A percentile compares a stretch with the other conserved stretches of the same genome.
Evolutionary conservation across 2,797 vertebrate species (phyloP).

Genomic region (Cossypha dichroa): DNA sequence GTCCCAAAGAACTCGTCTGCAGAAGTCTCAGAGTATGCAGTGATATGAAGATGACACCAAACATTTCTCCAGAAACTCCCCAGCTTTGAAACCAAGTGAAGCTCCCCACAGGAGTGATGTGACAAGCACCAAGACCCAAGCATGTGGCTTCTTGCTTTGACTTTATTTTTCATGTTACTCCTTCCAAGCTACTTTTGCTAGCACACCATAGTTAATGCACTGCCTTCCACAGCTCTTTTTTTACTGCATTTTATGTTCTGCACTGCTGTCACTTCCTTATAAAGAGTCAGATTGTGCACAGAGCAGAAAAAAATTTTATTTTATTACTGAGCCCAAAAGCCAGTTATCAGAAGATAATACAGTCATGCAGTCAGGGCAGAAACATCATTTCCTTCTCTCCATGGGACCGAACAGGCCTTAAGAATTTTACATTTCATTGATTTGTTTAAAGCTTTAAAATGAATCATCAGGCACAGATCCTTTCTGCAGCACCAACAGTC

Average conservation of each 20-base stretch:
- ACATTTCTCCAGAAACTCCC: neutral
- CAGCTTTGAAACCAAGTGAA: neutral
- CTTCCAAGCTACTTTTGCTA: neutral
- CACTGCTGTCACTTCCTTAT: neutral
- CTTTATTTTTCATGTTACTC: neutral
- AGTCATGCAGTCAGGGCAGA: neutral
- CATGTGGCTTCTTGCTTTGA: neutral
- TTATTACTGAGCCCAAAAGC: constrained; percentile 8
- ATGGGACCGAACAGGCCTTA: neutral
- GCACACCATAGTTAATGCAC: neutral
- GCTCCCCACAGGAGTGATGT: neutral
- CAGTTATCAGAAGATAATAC: constrained; percentile 32
- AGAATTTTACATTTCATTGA: constrained; percentile 40
- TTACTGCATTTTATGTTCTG: neutral
- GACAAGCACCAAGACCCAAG: neutral
- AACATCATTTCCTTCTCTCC: constrained; percentile 10
- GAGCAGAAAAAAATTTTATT: neutral
- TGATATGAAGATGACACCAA: rapidly evolving
- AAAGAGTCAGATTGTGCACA: neutral
- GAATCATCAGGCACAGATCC: neutral
- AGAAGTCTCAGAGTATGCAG: neutral
- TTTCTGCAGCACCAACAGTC: neutral
- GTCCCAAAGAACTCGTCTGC: neutral
- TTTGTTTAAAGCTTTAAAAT: constrained; percentile 32
- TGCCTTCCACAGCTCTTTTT: neutral